These are phyloP conservation scores for Menura novaehollandiae DNA, from an alignment of 2,113 vertebrate species.

Conservation along the genomic window DNA sequence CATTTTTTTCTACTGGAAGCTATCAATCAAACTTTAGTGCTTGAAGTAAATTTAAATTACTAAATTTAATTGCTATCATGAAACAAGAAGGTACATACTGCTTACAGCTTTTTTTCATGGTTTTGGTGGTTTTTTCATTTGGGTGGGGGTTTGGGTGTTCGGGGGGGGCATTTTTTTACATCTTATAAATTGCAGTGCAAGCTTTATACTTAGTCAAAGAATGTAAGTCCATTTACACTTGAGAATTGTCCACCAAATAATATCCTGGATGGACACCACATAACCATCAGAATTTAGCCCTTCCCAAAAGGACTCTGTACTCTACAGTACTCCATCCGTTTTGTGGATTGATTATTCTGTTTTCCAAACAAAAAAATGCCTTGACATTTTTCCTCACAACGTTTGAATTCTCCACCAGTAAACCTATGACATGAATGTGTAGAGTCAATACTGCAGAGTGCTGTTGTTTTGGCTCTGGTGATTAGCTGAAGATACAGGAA, in stretches of 20 bases:
- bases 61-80: neutral
- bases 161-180: fast-evolving
- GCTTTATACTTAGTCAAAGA: neutral
- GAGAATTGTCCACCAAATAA: neutral
- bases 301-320: neutral
- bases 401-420: neutral
- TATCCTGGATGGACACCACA: fast-evolving
- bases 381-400: neutral
- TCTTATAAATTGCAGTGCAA: neutral
- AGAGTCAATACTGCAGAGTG: neutral
- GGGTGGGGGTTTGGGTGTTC: neutral
- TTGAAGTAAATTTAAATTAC: neutral
- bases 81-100: neutral
- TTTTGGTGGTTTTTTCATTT: neutral
- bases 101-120: neutral
- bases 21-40: neutral
- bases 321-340: neutral
- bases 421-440: neutral
- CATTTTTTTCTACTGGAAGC: neutral
- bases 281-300: neutral
- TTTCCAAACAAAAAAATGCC: neutral
- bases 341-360: neutral
- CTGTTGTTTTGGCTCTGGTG: neutral
- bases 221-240: neutral
- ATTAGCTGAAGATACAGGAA: neutral